Evolutionary conservation across 2,113 vertebrate genomes (phyloP).

Genomic region (Ochotona curzoniae): DNA sequence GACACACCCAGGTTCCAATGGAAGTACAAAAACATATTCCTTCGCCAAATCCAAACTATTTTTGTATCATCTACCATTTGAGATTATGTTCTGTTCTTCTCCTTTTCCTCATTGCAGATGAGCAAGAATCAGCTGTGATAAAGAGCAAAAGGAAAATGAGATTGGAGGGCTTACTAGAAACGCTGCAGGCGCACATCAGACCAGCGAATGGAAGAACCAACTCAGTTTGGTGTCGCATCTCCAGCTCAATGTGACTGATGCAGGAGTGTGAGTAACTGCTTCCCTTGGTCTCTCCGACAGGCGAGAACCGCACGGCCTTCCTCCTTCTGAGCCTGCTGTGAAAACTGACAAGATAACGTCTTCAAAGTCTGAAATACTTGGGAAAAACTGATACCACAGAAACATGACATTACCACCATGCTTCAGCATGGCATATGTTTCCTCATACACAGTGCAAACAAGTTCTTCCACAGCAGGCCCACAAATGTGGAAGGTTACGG

Average conservation of each 20-base stretch:
- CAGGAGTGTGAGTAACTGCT: constrained; percentile 60
- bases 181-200: background rate
- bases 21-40: constrained; percentile 76
- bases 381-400: constrained; percentile 49
- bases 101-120: constrained; percentile 41
- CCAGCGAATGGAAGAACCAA: background rate
- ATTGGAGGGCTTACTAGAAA: constrained; percentile 33
- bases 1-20: constrained; percentile 70
- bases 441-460: constrained; percentile 40
- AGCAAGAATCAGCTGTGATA: constrained; percentile 59
- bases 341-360: constrained; percentile 74
- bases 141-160: constrained; percentile 48
- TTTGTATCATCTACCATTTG: constrained; percentile 68
- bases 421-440: constrained; percentile 4
- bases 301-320: constrained; percentile 75
- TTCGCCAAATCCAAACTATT: constrained; percentile 74
- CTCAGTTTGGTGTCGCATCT: background rate
- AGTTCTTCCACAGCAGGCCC: constrained; percentile 32
- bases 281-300: constrained; percentile 67
- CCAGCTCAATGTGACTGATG: constrained; percentile 45
- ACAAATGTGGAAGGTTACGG: constrained; percentile 45
- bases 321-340: constrained; percentile 65
- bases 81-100: constrained; percentile 44
- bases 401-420: constrained; percentile 53
- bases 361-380: constrained; percentile 66